Evolutionary conservation across 2,113 vertebrate species (phyloP).

Genomic region (Gymnarchus niloticus): DNA sequence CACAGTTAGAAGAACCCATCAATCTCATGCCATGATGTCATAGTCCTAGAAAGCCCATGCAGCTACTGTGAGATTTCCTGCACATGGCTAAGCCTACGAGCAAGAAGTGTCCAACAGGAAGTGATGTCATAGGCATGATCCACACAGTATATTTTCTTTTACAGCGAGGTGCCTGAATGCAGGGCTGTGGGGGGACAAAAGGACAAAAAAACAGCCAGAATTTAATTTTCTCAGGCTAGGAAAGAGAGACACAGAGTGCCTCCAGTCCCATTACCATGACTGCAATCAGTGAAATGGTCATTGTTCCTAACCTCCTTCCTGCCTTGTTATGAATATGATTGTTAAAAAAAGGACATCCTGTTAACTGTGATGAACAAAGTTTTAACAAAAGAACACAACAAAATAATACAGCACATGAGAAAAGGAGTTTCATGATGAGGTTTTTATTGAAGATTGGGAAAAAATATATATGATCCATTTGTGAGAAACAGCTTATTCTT

Average conservation of each 20-base stretch:
- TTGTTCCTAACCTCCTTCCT: not conserved
- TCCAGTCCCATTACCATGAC: not conserved
- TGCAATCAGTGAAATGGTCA: not conserved
- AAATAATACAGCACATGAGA: not conserved
- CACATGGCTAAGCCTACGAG: not conserved
- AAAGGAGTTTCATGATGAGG: not conserved
- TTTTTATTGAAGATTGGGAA: not conserved
- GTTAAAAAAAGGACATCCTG: conserved; percentile 1
- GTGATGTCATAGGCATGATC: too few relatives aligned
- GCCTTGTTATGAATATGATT: not conserved
- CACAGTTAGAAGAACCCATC: not conserved
- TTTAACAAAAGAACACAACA: not conserved
- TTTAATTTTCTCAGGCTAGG: not conserved
- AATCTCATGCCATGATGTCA: not conserved
- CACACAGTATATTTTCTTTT: not conserved
- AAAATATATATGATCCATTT: not conserved
- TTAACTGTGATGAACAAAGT: not conserved
- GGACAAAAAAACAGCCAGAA: not conserved
- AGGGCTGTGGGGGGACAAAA: not conserved
- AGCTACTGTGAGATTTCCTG: not conserved
- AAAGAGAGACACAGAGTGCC: not conserved
- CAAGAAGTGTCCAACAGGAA: not conserved
- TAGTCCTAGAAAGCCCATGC: not conserved
- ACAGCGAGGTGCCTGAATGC: not conserved
- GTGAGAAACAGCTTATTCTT: not conserved